These are phyloP conservation scores for Abscondita cerata DNA, from an alignment of 2,888 invertebrate genomes.

Conservation along the genomic window DNA sequence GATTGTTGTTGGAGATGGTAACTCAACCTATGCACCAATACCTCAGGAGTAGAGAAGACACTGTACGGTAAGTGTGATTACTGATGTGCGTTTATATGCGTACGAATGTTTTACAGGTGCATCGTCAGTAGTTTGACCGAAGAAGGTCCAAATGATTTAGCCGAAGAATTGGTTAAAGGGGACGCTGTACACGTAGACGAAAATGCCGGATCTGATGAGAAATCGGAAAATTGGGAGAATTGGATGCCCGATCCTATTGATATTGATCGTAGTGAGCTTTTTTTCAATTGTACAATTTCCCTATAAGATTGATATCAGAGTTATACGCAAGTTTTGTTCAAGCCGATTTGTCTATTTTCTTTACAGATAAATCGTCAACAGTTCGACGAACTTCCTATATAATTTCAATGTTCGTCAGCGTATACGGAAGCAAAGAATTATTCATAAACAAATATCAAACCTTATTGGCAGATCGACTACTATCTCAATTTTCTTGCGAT, in stretches of 20 bases:
- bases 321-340: too few species aligned
- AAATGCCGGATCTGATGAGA: constrained; percentile 71
- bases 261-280: constrained; percentile 72
- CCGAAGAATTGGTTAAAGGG: constrained; percentile 88
- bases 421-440: constrained; percentile 97
- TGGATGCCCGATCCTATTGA: constrained; percentile 97
- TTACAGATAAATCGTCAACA: constrained; percentile 65
- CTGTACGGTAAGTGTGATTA: constrained; percentile 68
- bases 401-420: constrained; percentile 97
- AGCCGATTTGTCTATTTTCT: too few species aligned
- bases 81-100: neutral
- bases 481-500: constrained; percentile 85
- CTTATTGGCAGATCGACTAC: constrained; percentile 86
- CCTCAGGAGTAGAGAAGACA: constrained; percentile 88
- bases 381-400: constrained; percentile 80
- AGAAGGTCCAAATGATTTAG: constrained; percentile 89
- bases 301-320: too few species aligned
- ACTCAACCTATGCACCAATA: constrained; percentile 92
- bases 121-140: constrained; percentile 95
- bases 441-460: constrained; percentile 98
- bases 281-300: neutral
- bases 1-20: constrained; percentile 92
- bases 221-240: constrained; percentile 81
- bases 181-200: constrained; percentile 75
- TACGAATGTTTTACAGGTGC: constrained; percentile 61